These are phyloP conservation scores for Actias luna DNA, from an alignment of 2,888 invertebrate genomes.

Conservation along the genomic window DNA sequence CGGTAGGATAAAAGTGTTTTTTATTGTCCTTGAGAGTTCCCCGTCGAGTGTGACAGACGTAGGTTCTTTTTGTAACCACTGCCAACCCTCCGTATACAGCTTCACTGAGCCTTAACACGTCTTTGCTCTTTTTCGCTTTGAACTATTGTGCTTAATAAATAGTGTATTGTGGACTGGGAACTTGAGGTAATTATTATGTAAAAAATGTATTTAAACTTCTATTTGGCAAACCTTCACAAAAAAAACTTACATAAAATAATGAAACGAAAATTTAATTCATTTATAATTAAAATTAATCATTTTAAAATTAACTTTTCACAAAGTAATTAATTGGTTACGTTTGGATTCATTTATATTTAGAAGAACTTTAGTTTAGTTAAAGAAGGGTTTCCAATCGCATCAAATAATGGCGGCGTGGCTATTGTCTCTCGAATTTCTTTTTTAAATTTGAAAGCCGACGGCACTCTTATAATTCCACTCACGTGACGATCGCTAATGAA, in stretches of 20 bases:
- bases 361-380: slow-evolving; percentile 27
- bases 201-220: background rate
- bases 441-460: slow-evolving; percentile 53
- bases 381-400: slow-evolving; percentile 50
- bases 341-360: slow-evolving; percentile 52
- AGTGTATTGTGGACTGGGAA: background rate
- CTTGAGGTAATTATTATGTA: background rate
- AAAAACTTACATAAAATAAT: background rate
- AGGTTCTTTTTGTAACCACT: slow-evolving; percentile 55
- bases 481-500: slow-evolving; percentile 77
- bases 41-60: slow-evolving; percentile 54
- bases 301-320: slow-evolving; percentile 43
- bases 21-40: slow-evolving; percentile 61
- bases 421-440: slow-evolving; percentile 62
- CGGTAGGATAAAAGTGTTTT: slow-evolving; percentile 68
- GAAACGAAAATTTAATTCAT: background rate
- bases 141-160: slow-evolving; percentile 28
- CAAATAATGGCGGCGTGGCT: slow-evolving; percentile 31
- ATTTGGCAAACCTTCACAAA: background rate
- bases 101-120: slow-evolving; percentile 43
- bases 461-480: slow-evolving; percentile 63
- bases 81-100: slow-evolving; percentile 36
- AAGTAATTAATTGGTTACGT: slow-evolving; percentile 29
- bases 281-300: slow-evolving; percentile 30
- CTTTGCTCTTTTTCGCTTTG: slow-evolving; percentile 27